phyloP scores from a whole-genome alignment of 2,888 invertebrate species.

The Polydrusus cervinus region DNA sequence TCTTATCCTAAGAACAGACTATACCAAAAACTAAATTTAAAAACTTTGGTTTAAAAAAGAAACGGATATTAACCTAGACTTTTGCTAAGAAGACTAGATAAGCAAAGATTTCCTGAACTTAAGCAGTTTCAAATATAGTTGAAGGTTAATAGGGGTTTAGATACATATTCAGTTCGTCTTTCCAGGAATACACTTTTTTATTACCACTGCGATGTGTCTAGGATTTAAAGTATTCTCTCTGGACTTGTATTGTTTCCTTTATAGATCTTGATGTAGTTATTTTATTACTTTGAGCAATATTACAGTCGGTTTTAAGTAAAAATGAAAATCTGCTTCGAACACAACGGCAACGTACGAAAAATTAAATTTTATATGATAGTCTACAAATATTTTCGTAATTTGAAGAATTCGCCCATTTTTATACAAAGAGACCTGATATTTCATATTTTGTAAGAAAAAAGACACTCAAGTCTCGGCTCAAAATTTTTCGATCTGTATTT shows the following conservation, averaged over 20 bases:
- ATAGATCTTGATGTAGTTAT: constrained; percentile 18
- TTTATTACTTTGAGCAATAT: constrained; percentile 6
- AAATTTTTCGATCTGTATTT: too few species aligned
- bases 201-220: constrained; percentile 15
- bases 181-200: constrained; percentile 14
- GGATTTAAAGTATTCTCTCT: constrained; percentile 27
- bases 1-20: too few species aligned
- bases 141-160: constrained; percentile 15
- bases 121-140: background rate
- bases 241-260: constrained; percentile 25
- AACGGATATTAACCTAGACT: too few species aligned
- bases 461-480: too few species aligned
- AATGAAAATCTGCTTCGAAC: background rate
- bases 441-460: too few species aligned
- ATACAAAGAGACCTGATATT: too few species aligned
- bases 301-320: background rate
- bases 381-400: background rate
- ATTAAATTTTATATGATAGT: background rate
- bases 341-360: background rate
- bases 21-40: too few species aligned
- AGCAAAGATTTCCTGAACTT: background rate
- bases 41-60: too few species aligned
- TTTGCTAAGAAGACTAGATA: background rate
- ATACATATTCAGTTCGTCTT: constrained; percentile 12
- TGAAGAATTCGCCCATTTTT: too few species aligned